Evolutionary conservation across 2,797 vertebrate genomes (phyloP), one percentile per base, ranked within the genome.

Genomic region (Enteromius afrohamiltoni): DNA sequence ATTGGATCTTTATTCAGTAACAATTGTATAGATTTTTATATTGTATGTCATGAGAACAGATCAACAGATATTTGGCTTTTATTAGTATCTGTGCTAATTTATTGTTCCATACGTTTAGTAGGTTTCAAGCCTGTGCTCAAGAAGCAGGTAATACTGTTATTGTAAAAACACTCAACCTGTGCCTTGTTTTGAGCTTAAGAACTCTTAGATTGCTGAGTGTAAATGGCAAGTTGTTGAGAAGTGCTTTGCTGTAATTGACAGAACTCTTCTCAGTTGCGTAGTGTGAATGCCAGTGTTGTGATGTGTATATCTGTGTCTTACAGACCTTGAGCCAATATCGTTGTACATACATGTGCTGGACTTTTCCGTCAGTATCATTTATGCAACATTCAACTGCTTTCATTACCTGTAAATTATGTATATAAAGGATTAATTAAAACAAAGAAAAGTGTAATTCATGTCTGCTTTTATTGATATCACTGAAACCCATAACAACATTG

Each of bases 401-500:
- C 53, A 37, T 79, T 31, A 37, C 19, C 70, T 76, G 64, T 79
- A 45, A 74, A 47, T 79, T 8, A 47, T 70, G 82, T 64, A 26
- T 29, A 51, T 34, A 49, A 19, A 67, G 14, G 29, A 69, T 31
- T 21, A 69, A 83, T 79, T 83, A 74, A 79, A 86, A 75, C 62
- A 67, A 65, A 45, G 40, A 31, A 45, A 55, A n/a, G 45, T 34
- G 19, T 53, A 75, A 58, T 79, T 75, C 69, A 75, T 62, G 47
- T 78, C 31, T 75, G 75, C 47, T 53, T 94, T 94, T 91, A 87
- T 91, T 89, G 82, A 91, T 90, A 92, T 92, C 90, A 92, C 92
- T 93, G 89, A 89, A 91, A 93, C 92, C 91, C 92, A 91, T 92
- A 68, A 86, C 82, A 93, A 93, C 93, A 92, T 91, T 92, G 92